These are phyloP conservation scores for Heteromormyrus szaboi DNA, from an alignment of 2,797 vertebrate species.

Conservation along the genomic window DNA sequence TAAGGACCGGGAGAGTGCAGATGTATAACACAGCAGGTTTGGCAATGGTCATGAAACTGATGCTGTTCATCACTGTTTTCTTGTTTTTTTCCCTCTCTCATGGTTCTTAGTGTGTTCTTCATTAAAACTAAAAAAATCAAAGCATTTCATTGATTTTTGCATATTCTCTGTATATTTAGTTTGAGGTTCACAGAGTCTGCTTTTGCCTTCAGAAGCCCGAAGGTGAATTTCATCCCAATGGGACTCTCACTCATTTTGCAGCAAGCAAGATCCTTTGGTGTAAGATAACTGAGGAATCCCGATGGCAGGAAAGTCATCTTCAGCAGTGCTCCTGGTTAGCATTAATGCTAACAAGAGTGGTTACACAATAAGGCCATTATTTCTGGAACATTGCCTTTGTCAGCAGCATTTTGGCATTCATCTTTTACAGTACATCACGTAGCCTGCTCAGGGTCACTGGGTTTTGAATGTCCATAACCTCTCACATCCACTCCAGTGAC, in stretches of 20 bases:
- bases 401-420: not conserved
- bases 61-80: not conserved
- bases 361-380: not conserved
- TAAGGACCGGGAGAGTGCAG: not conserved
- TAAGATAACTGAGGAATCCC: not conserved
- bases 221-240: not conserved
- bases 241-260: not conserved
- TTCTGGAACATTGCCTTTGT: not conserved
- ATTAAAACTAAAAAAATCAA: not conserved
- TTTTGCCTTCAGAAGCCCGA: not conserved
- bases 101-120: not conserved
- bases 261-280: not conserved
- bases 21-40: not conserved
- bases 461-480: not conserved
- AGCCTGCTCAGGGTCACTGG: not conserved
- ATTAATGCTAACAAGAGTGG: not conserved
- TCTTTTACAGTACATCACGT: not conserved
- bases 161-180: not conserved
- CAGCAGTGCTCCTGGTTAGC: not conserved
- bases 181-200: not conserved
- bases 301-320: not conserved
- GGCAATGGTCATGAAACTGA: not conserved
- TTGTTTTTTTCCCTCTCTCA: not conserved
- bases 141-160: not conserved
- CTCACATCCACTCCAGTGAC: not conserved